phyloP scores from a whole-genome alignment of 1,140 invertebrate species.

The Zophobas atratus region DNA sequence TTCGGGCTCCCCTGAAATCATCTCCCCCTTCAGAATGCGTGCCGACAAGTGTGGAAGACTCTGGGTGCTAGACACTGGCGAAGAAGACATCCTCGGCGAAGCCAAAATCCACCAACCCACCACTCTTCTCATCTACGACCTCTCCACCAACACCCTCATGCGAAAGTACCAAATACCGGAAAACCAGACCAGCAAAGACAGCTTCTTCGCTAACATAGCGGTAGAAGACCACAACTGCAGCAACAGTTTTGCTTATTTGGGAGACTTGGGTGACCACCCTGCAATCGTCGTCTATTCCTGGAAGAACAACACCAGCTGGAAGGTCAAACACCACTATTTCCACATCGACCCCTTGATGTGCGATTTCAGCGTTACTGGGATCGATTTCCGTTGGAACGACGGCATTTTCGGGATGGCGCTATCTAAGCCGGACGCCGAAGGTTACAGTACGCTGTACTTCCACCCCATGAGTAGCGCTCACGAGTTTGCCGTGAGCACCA shows the following conservation, averaged over 20 bases:
- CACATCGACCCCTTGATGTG: conserved; percentile 78
- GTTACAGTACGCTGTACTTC: conserved; percentile 82
- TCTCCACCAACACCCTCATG: conserved; percentile 79
- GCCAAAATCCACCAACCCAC: conserved; percentile 67
- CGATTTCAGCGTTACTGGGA: conserved; percentile 80
- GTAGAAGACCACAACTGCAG: conserved; percentile 80
- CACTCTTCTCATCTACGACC: conserved; percentile 80
- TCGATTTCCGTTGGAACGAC: conserved; percentile 83
- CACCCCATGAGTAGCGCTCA: conserved; percentile 82
- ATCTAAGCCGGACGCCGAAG: conserved; percentile 74
- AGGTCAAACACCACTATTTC: conserved; percentile 80
- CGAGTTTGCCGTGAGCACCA: conserved; percentile 81
- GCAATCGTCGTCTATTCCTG: conserved; percentile 81
- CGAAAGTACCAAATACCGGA: conserved; percentile 75
- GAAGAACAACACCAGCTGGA: conserved; percentile 77
- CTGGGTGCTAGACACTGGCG: conserved; percentile 84
- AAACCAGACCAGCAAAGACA: conserved; percentile 77
- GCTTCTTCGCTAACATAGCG: conserved; percentile 83
- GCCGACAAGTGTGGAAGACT: conserved; percentile 82
- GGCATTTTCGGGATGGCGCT: conserved; percentile 80
- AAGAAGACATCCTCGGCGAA: conserved; percentile 62
- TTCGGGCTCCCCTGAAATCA: conserved; percentile 74
- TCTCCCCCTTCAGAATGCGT: conserved; percentile 80
- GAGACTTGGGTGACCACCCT: conserved; percentile 76
- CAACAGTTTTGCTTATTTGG: conserved; percentile 78